Evolutionary conservation across 2,888 invertebrate species (phyloP), one percentile per base, ranked within the genome.

Genomic region (Orthosia gothica): DNA sequence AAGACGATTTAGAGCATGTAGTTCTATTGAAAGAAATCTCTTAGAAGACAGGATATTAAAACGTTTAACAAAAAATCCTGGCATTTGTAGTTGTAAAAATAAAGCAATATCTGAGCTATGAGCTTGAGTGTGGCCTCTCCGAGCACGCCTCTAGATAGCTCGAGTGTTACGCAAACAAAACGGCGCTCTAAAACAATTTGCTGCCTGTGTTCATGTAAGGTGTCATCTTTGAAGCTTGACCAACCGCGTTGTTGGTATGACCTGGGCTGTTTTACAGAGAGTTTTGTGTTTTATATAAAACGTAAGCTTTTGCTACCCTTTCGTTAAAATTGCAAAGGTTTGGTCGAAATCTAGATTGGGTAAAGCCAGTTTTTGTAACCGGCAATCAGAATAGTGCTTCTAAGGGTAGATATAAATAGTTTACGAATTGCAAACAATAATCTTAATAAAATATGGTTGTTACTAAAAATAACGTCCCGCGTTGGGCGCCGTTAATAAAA

Each of bases 141-240:
- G 80, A 85, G 87, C 88, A 85, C 87, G 87, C 83, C 77, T 83
- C 72, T 84, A 83, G 86, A 86, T 84, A 78, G 79, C 87, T 86
- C 77, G 88, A 91, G 91, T 85, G 89, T 83, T 85, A 75, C 79
- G 81, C 89, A 90, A 89, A 90, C 88, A 90, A 89, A 88, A 85
- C 78, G 76, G 77, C 70, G 81, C 81, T 86, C 85, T 89, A 86
- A 89, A 91, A 90, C 91, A 91, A 90, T 91, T 90, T 89, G 84
- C 79, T 76, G 80, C 83, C 83, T 81, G 77, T 79, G 81, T 81
- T 81, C 79, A 79, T 79, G 81, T 75, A 78, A 83, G 78, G 62
- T 76, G 71, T 81, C 76, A 82, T 84, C 82, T 81, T 84, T 81
- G 71, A 75, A 75, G 81, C 76, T 83, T 80, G 81, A 84, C 81